phyloP scores from a whole-genome alignment of 2,888 invertebrate genomes.

The Athrips mouffetella region DNA sequence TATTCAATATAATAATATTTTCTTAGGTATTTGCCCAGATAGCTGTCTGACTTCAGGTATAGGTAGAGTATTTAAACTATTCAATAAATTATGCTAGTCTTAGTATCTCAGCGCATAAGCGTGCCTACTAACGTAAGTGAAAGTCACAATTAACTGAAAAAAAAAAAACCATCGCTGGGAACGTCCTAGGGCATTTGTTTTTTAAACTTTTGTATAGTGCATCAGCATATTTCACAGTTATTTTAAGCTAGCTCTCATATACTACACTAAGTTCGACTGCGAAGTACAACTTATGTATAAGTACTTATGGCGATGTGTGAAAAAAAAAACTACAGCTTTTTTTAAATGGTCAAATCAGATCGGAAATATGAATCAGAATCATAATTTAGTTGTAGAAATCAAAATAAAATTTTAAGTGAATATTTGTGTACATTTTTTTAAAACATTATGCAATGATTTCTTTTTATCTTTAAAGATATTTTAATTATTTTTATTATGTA shows the following conservation, averaged over 20 bases:
- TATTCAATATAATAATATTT: background rate
- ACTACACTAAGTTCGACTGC: conserved; percentile 11
- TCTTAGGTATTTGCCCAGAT: background rate
- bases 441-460: too few species aligned
- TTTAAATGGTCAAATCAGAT: conserved; percentile 4
- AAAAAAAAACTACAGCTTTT: background rate
- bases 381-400: conserved; percentile 3
- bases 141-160: conserved; percentile 12
- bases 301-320: background rate
- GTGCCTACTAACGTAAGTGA: conserved; percentile 21
- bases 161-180: conserved; percentile 15
- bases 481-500: too few species aligned
- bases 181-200: conserved; percentile 61
- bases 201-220: conserved; percentile 59
- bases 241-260: conserved; percentile 48
- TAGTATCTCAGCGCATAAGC: conserved; percentile 27
- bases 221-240: conserved; percentile 56
- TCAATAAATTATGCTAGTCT: conserved; percentile 32
- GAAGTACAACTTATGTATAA: conserved; percentile 10
- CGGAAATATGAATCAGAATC: background rate
- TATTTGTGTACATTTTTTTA: too few species aligned
- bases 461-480: too few species aligned
- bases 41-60: background rate
- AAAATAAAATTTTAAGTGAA: too few species aligned
- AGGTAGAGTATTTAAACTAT: background rate